Evolutionary conservation across 2,888 invertebrate genomes (phyloP).

Genomic region (Synanthedon myopaeformis): DNA sequence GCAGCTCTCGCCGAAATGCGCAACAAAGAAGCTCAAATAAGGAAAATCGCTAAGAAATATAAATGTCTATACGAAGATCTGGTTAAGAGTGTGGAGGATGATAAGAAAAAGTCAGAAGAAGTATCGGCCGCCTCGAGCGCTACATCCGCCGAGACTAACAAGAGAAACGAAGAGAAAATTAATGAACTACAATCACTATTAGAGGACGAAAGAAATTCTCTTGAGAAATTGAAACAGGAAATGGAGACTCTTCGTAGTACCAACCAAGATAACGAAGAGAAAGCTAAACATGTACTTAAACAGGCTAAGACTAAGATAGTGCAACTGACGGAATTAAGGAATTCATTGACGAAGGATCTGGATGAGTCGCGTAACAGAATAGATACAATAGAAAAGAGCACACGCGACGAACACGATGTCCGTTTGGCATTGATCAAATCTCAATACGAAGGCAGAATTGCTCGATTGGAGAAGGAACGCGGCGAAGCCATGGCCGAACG

Average conservation of each 20-base stretch:
- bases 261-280: constrained; percentile 73
- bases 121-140: constrained; percentile 63
- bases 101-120: constrained; percentile 69
- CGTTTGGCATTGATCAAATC: constrained; percentile 74
- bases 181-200: constrained; percentile 52
- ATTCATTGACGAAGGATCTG: constrained; percentile 70
- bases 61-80: constrained; percentile 87
- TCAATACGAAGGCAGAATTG: constrained; percentile 77
- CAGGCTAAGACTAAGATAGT: constrained; percentile 81
- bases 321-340: constrained; percentile 78
- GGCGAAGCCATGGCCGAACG: constrained; percentile 73
- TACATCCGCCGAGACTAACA: constrained; percentile 58
- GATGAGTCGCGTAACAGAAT: constrained; percentile 63
- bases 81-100: constrained; percentile 74
- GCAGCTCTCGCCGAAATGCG: constrained; percentile 75
- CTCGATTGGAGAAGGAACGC: constrained; percentile 80
- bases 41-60: constrained; percentile 93
- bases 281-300: constrained; percentile 75
- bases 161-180: constrained; percentile 60
- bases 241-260: constrained; percentile 70
- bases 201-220: constrained; percentile 65
- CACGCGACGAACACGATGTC: constrained; percentile 69
- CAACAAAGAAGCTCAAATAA: constrained; percentile 79
- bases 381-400: constrained; percentile 61
- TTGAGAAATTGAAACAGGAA: constrained; percentile 75